These are phyloP conservation scores for Glaucidium brasilianum DNA, from an alignment of 2,113 vertebrate genomes.

Conservation along the genomic window DNA sequence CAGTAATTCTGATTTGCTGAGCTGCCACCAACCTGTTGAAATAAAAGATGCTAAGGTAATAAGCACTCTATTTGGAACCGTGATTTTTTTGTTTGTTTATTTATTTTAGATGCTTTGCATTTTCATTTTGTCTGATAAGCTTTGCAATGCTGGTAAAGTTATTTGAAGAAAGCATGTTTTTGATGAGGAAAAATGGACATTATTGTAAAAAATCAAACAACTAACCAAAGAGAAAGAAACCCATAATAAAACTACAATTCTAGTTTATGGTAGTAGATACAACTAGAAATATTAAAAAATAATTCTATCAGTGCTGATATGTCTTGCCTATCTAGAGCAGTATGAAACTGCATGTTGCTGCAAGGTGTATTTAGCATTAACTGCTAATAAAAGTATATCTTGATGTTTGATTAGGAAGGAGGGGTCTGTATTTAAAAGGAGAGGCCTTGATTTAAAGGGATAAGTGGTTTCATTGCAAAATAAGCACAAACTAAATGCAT, in stretches of 20 bases:
- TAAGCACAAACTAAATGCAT: neutral
- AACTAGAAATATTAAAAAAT: neutral
- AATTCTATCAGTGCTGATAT: neutral
- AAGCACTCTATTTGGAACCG: neutral
- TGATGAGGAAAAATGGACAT: neutral
- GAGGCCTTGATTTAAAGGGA: neutral
- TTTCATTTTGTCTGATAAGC: neutral
- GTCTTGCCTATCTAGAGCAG: neutral
- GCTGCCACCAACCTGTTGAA: conserved; percentile 76
- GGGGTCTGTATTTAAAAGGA: neutral
- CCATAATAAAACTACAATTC: neutral
- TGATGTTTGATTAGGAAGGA: neutral
- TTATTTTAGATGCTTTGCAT: neutral
- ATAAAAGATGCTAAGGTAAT: conserved; percentile 84
- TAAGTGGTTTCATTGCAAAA: neutral
- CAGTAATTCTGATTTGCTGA: conserved; percentile 51
- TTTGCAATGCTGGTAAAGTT: neutral
- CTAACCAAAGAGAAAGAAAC: neutral
- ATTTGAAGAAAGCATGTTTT: neutral
- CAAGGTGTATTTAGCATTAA: neutral
- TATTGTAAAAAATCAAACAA: neutral
- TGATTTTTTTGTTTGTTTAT: neutral
- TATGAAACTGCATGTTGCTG: neutral
- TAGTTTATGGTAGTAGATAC: neutral
- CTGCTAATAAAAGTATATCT: neutral